These are phyloP conservation scores for Phoebastria nigripes DNA, from an alignment of 2,797 vertebrate genomes.

Conservation along the genomic window DNA sequence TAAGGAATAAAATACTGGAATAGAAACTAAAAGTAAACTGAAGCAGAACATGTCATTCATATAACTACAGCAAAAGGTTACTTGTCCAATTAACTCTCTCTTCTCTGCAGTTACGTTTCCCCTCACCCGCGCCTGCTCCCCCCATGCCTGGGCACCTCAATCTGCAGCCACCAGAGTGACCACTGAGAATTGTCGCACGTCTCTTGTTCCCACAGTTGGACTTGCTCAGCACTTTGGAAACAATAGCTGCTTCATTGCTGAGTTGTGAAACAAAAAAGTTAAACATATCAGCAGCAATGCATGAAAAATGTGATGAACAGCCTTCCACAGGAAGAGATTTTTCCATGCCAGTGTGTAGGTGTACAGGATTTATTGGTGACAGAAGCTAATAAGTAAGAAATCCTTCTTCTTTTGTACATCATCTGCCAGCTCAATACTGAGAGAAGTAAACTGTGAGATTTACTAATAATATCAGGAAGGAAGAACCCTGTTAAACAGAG, in stretches of 20 bases:
- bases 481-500: slow-evolving; percentile 39
- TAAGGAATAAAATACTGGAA: neutral
- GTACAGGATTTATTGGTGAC: neutral
- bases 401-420: neutral
- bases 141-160: neutral
- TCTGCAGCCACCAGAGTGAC: neutral
- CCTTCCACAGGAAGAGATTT: slow-evolving; percentile 4
- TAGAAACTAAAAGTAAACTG: neutral
- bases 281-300: slow-evolving; percentile 28
- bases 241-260: slow-evolving; percentile 50
- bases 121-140: neutral
- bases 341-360: neutral
- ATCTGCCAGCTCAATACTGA: neutral
- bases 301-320: slow-evolving; percentile 44
- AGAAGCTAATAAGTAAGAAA: slow-evolving; percentile 13
- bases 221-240: slow-evolving; percentile 57
- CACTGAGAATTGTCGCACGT: neutral
- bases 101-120: neutral
- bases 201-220: neutral
- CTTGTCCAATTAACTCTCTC: neutral
- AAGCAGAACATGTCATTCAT: neutral
- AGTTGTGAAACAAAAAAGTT: slow-evolving; percentile 30
- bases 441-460: neutral
- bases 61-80: neutral
- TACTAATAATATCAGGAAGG: slow-evolving; percentile 57